Conservation (phyloP, 2,113 vertebrate species). For the Notothenia rossii region DNA sequence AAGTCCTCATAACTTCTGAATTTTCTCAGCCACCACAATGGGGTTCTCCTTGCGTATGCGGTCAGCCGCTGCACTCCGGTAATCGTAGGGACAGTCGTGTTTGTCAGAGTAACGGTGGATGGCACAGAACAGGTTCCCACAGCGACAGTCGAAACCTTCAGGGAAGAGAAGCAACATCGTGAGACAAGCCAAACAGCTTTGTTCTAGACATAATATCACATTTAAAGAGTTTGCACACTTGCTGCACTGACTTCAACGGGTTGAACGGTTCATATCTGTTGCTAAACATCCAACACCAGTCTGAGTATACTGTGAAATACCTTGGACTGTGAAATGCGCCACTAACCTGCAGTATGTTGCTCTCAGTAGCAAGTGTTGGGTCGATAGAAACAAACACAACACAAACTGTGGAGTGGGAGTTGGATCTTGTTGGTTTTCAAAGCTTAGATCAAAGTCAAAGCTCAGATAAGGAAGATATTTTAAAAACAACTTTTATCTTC, state of each 20-base stretch:
- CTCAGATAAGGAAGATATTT: background rate
- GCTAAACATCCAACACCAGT: background rate
- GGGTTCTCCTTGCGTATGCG: conserved; percentile 94
- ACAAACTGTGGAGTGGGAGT: background rate
- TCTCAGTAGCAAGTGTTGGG: conserved; percentile 32
- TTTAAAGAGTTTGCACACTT: background rate
- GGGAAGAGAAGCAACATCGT: conserved; percentile 12
- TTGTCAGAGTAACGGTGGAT: conserved; percentile 93
- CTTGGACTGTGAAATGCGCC: conserved; percentile 62
- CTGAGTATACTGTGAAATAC: background rate
- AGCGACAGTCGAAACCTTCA: conserved; percentile 92
- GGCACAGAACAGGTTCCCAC: conserved; percentile 92
- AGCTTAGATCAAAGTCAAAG: background rate
- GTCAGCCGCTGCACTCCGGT: conserved; percentile 90
- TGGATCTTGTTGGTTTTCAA: conserved; percentile 1
- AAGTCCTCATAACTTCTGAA: conserved; percentile 92
- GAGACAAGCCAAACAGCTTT: conserved; percentile 6
- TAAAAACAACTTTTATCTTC: background rate
- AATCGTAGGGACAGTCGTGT: conserved; percentile 92
- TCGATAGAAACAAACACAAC: background rate
- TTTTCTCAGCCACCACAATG: conserved; percentile 91
- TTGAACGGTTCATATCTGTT: background rate
- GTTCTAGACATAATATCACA: background rate
- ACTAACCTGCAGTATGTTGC: conserved; percentile 67
- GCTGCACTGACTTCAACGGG: background rate